phyloP scores from a whole-genome alignment of 2,797 vertebrate species.

The Pangasius macronema region DNA sequence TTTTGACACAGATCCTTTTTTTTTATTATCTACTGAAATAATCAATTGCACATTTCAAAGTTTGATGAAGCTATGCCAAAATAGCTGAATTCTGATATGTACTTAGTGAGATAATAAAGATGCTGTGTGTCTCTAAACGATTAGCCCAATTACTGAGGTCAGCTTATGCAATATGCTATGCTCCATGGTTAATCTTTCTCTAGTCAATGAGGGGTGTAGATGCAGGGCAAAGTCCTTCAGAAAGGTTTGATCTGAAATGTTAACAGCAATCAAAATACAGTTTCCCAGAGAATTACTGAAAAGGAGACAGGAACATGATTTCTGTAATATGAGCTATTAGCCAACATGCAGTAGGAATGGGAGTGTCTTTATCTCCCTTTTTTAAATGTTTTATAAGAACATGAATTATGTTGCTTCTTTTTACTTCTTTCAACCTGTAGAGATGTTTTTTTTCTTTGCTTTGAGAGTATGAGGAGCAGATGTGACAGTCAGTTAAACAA shows the following conservation, averaged over 20 bases:
- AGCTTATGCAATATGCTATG: slow-evolving; percentile 25
- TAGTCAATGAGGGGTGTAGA: slow-evolving; percentile 21
- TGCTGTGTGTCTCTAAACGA: neutral
- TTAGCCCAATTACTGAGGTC: slow-evolving; percentile 8
- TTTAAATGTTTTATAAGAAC: neutral
- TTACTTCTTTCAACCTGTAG: neutral
- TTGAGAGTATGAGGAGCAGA: neutral
- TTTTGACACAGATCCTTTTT: neutral
- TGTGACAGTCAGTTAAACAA: neutral
- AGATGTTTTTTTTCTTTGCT: neutral
- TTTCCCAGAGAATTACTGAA: neutral
- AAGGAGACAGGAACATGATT: neutral
- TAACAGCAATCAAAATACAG: slow-evolving; percentile 6
- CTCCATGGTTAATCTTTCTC: slow-evolving; percentile 41
- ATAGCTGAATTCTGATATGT: neutral
- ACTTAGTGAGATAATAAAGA: slow-evolving; percentile 3
- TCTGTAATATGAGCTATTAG: neutral
- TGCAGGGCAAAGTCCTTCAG: slow-evolving; percentile 32
- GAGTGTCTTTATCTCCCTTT: neutral
- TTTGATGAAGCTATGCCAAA: neutral
- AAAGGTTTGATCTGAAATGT: slow-evolving; percentile 27
- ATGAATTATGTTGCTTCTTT: neutral
- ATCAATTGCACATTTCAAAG: neutral
- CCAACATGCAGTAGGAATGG: neutral
- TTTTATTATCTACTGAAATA: neutral